Base-by-base conservation (phyloP, 2,888 invertebrate genomes). In the Tanaodytes sp. region DNA sequence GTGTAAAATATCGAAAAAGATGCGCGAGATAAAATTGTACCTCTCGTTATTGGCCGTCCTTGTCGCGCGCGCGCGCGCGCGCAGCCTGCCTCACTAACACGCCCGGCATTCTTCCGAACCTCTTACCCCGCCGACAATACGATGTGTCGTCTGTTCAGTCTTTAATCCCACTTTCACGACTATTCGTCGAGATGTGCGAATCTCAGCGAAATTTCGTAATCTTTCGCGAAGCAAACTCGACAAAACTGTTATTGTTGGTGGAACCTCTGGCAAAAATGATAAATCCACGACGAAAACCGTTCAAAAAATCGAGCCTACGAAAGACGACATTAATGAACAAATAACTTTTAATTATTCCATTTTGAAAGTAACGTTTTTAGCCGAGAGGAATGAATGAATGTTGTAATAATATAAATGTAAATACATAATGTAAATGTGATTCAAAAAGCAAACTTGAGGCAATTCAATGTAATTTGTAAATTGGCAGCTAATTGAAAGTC, bases 141-240 rank as follows among this genome's bases (percentile, higher is more conserved):
- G 46, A 46, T 48, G 57, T 65, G 71, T 71, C 71, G 65, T 67
- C 55, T 68, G 65, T 59, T 69, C 68, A 58, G 63, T 63, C 68
- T 69, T 69, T 63, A 69, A 63, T 69, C 63, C 63, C 59, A 69
- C 68, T 69, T 69, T 64, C 64, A 49, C 55, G 69, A 64, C 69
- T 58, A 61, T 69, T 64, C 51, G 30, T 45, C 33, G 42, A 64
- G 59, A 59, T 48, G 66, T 46, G 52, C 59, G 51, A 57, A 67
- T 57, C 51, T 49, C 55, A 51, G 45, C 39, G 51, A 62, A 67
- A 62, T 54, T 49, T 67, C 57, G 67, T 62, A 49, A 67, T 62
- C 52, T 45, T 58, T 46, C 42, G 55, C 36, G 61, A 55, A 30
- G 39, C 37, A 55, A 54, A 61, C 45, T 49, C 30, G 14, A 43